Percentiles rank a stretch among this genome's conserved stretches.
phyloP scores from a whole-genome alignment of 2,113 vertebrate genomes.

The Phrynosoma blainvillii region DNA sequence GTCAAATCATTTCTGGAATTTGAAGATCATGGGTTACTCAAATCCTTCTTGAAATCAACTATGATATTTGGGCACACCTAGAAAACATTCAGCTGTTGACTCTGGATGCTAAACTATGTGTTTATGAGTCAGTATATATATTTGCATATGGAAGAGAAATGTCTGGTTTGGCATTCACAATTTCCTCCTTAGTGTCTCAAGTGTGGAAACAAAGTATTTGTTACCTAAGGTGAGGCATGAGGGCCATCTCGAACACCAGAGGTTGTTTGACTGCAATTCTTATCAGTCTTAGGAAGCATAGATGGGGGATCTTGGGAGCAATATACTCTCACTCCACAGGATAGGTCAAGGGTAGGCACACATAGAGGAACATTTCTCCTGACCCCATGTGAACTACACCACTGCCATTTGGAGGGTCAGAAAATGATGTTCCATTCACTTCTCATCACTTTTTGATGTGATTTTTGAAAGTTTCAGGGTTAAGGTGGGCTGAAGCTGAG shows the following conservation, averaged over 20 bases:
- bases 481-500: no score
- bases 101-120: neutral
- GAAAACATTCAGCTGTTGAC: constrained; percentile 27
- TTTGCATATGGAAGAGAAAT: neutral
- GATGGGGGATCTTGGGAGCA: no score
- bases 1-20: constrained; percentile 44
- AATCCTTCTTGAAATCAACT: constrained; percentile 37
- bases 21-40: constrained; percentile 30
- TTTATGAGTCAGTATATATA: neutral
- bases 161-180: neutral
- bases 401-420: no score
- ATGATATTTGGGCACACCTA: constrained; percentile 29
- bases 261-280: neutral
- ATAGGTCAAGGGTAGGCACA: no score
- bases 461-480: no score
- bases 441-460: no score
- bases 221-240: neutral
- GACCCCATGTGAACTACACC: no score
- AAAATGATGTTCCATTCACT: no score
- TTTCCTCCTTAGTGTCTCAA: neutral
- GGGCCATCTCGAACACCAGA: no score
- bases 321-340: no score
- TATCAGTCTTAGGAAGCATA: no score
- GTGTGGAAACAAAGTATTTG: rapidly evolving
- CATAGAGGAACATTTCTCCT: no score